phyloP scores from a whole-genome alignment of 1,140 invertebrate genomes.

The Sycophaga agraensis region DNA sequence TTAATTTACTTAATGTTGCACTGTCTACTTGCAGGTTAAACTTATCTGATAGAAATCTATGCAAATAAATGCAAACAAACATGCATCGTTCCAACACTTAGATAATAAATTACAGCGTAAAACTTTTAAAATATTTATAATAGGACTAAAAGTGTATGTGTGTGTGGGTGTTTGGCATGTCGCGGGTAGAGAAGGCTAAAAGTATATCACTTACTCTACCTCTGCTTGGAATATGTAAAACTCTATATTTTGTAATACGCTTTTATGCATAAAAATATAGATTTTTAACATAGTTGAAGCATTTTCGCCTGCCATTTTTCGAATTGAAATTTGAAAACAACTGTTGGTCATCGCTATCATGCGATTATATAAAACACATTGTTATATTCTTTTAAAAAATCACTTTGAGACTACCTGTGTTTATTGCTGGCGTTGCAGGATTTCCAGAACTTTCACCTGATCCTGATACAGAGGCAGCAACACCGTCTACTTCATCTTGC shows the following conservation, averaged over 20 bases:
- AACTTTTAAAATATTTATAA: slow-evolving; percentile 15
- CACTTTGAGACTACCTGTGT: slow-evolving; percentile 48
- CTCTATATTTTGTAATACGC: slow-evolving; percentile 5
- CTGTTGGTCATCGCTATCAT: too few species aligned
- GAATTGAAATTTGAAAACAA: slow-evolving; percentile 4
- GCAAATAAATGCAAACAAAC: slow-evolving; percentile 23
- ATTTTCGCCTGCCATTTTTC: slow-evolving; percentile 28
- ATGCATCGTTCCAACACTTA: slow-evolving; percentile 25
- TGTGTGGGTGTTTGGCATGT: slow-evolving; percentile 42
- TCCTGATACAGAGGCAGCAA: slow-evolving; percentile 40
- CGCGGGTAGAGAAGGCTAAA: slow-evolving; percentile 29
- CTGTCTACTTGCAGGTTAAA: neutral
- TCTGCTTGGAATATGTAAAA: slow-evolving; percentile 30
- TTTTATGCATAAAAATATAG: neutral
- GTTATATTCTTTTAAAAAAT: neutral
- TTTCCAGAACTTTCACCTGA: slow-evolving; percentile 37
- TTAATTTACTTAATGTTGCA: neutral
- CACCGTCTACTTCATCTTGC: slow-evolving; percentile 52
- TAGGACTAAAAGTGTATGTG: slow-evolving; percentile 32
- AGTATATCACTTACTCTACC: slow-evolving; percentile 23
- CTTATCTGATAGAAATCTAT: slow-evolving; percentile 7
- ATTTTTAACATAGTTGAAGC: slow-evolving; percentile 28
- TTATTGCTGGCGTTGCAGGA: slow-evolving; percentile 46
- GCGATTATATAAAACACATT: slow-evolving; percentile 7
- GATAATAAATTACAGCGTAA: slow-evolving; percentile 5